Percentiles rank a stretch among this genome's conserved stretches.
phyloP scores from a whole-genome alignment of 2,797 vertebrate species.

The Antennarius maculatus region DNA sequence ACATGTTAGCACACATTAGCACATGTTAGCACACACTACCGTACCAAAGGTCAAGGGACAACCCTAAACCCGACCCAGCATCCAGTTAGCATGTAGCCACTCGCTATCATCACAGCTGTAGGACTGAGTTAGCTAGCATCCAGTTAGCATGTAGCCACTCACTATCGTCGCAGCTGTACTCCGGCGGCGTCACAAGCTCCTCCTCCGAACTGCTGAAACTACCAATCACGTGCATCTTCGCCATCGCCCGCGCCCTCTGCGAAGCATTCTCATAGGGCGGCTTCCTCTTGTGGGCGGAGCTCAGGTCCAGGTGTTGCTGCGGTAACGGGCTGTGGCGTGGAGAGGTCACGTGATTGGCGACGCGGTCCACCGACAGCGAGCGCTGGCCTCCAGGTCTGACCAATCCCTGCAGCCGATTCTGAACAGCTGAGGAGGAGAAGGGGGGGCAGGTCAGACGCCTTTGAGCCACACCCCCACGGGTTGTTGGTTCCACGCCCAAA shows the following conservation, averaged over 20 bases:
- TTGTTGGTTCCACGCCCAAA: neutral
- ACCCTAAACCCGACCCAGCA: neutral
- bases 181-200: conserved; percentile 90
- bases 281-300: conserved; percentile 87
- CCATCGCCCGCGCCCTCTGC: conserved; percentile 83
- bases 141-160: conserved; percentile 70
- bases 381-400: conserved; percentile 73
- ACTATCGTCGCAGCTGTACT: conserved; percentile 94
- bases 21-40: neutral
- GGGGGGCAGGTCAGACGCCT: neutral
- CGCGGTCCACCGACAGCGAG: conserved; percentile 89
- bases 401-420: conserved; percentile 35
- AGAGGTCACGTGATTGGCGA: conserved; percentile 85
- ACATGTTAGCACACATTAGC: too few species aligned
- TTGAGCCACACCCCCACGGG: conserved; percentile 26
- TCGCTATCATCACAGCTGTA: conserved; percentile 87
- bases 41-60: neutral
- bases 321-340: conserved; percentile 87
- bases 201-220: conserved; percentile 95
- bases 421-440: conserved; percentile 30
- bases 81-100: conserved; percentile 51
- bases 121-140: neutral
- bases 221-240: conserved; percentile 89
- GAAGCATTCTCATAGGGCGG: conserved; percentile 86
- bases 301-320: conserved; percentile 89